Evolutionary conservation across 2,113 vertebrate species (phyloP).

Genomic region (Vanacampus margaritifer): DNA sequence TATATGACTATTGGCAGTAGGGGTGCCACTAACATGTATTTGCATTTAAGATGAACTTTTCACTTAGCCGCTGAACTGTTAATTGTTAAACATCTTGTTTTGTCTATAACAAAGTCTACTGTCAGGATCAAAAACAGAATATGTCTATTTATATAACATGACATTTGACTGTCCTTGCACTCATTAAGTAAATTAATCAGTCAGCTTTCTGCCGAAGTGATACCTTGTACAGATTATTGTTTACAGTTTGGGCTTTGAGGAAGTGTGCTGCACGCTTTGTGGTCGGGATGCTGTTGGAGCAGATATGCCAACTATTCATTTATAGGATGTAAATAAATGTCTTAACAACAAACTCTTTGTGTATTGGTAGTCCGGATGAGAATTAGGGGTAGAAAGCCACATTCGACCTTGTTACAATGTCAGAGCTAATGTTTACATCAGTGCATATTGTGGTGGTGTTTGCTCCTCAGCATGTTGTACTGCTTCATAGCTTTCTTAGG

Average conservation of each 20-base stretch:
- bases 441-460: slow-evolving; percentile 47
- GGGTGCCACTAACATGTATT: slow-evolving; percentile 22
- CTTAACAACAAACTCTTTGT: slow-evolving; percentile 40
- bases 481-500: slow-evolving; percentile 76
- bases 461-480: slow-evolving; percentile 56
- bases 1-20: not conserved
- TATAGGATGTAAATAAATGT: slow-evolving; percentile 64
- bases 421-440: slow-evolving; percentile 13
- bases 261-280: not conserved
- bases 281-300: slow-evolving; percentile 33
- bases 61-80: not conserved
- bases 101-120: not conserved
- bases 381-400: no score
- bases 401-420: no score
- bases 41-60: not conserved
- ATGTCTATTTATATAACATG: not conserved
- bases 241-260: not conserved
- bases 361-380: not conserved
- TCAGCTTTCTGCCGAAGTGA: slow-evolving; percentile 13
- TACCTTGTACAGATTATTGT: slow-evolving; percentile 10
- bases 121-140: slow-evolving; percentile 5
- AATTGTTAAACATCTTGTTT: not conserved
- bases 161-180: not conserved
- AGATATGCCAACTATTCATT: slow-evolving; percentile 40
- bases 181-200: not conserved